Evolutionary conservation across 2,888 invertebrate species (phyloP).

Genomic region (Cephus sareptanus): DNA sequence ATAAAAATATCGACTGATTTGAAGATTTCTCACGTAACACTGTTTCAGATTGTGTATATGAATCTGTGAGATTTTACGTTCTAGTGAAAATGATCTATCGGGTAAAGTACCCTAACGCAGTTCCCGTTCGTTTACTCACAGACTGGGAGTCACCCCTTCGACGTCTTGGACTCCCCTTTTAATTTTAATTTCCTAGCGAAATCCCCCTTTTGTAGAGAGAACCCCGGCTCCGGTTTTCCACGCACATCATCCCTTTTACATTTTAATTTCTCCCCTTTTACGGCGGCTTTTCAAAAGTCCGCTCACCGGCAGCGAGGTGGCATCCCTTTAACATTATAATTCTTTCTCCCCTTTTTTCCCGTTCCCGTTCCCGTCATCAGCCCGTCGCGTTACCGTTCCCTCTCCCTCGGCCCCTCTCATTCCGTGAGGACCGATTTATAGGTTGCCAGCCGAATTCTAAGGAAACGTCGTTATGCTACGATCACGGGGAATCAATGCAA

Average conservation of each 20-base stretch:
- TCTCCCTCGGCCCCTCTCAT: slow-evolving; percentile 11
- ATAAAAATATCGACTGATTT: not conserved
- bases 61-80: not conserved
- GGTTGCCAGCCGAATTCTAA: slow-evolving; percentile 52
- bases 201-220: slow-evolving; percentile 50
- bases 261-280: slow-evolving; percentile 65
- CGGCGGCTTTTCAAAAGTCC: slow-evolving; percentile 56
- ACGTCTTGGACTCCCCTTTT: not conserved
- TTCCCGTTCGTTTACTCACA: not conserved
- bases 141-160: not conserved
- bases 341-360: slow-evolving; percentile 42
- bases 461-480: slow-evolving; percentile 55
- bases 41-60: not conserved
- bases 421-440: slow-evolving; percentile 57
- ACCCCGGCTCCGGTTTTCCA: slow-evolving; percentile 54
- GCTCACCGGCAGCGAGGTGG: slow-evolving; percentile 46
- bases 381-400: not conserved
- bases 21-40: not conserved
- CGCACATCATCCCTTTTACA: slow-evolving; percentile 64
- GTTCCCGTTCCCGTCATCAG: not conserved
- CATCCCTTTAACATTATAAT: slow-evolving; percentile 65
- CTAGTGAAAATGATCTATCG: not conserved
- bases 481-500: slow-evolving; percentile 50
- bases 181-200: slow-evolving; percentile 59
- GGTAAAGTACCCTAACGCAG: not conserved